phyloP scores from a whole-genome alignment of 2,797 vertebrate species.

The Cuculus canorus region DNA sequence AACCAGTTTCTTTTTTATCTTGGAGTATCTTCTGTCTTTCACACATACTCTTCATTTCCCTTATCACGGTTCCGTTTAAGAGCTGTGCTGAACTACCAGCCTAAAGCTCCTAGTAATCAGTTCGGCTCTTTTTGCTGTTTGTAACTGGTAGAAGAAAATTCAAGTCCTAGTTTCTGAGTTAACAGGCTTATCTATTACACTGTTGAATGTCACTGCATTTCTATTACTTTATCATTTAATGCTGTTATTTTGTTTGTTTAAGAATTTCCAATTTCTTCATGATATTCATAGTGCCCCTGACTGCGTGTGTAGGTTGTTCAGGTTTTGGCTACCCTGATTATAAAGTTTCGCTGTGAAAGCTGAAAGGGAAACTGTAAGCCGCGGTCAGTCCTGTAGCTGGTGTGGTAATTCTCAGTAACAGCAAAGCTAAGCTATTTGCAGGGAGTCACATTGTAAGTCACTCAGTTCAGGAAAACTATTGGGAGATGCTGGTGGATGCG shows the following conservation, averaged over 20 bases:
- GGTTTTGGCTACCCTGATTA: neutral
- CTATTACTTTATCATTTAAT: neutral
- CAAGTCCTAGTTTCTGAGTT: neutral
- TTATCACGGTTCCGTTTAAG: neutral
- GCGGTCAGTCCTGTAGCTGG: neutral
- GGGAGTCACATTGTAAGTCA: neutral
- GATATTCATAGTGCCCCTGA: neutral
- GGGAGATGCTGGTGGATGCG: neutral
- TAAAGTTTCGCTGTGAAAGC: neutral
- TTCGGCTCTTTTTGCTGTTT: neutral
- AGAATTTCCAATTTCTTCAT: neutral
- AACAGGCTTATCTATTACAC: neutral
- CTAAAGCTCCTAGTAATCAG: neutral
- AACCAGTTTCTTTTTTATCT: neutral
- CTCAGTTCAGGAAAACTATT: neutral
- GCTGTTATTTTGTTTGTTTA: neutral
- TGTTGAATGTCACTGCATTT: neutral
- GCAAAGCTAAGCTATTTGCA: neutral
- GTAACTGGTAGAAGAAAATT: neutral
- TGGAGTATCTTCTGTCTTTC: neutral
- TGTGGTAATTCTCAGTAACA: neutral
- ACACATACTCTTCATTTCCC: neutral
- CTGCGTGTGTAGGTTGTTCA: neutral
- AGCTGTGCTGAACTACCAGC: neutral
- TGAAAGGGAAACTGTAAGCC: neutral